Evolutionary conservation across 2,797 vertebrate species (phyloP).

Genomic region (Phrynocephalus vlangalii): DNA sequence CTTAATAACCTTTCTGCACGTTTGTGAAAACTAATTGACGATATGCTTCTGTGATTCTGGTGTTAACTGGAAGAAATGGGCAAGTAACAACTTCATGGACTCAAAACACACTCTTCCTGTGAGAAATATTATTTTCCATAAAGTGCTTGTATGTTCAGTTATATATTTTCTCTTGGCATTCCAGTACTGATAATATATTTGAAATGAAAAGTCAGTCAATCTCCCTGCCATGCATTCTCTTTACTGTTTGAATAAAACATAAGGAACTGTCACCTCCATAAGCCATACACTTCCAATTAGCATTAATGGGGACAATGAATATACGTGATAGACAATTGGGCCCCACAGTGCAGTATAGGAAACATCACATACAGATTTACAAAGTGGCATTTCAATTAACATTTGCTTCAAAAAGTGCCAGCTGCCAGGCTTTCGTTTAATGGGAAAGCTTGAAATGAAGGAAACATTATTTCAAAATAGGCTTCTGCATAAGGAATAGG

Average conservation of each 20-base stretch:
- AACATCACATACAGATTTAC: slow-evolving; percentile 15
- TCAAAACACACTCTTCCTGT: not conserved
- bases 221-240: not conserved
- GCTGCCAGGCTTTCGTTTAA: slow-evolving; percentile 42
- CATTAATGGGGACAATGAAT: slow-evolving; percentile 26
- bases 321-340: slow-evolving; percentile 37
- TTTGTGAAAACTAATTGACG: not conserved
- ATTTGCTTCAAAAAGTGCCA: slow-evolving; percentile 41
- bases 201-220: slow-evolving; percentile 35
- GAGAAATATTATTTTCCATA: not conserved
- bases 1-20: not conserved
- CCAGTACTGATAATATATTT: slow-evolving; percentile 37
- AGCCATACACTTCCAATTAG: slow-evolving; percentile 37
- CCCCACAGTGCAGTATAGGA: not conserved
- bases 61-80: slow-evolving; percentile 11
- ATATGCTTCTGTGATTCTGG: not conserved
- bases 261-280: slow-evolving; percentile 28
- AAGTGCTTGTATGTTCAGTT: slow-evolving; percentile 31
- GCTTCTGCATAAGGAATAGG: slow-evolving; percentile 39
- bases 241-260: slow-evolving; percentile 17
- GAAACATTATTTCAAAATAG: slow-evolving; percentile 51
- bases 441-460: slow-evolving; percentile 44
- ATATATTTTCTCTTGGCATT: slow-evolving; percentile 31
- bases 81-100: slow-evolving; percentile 7
- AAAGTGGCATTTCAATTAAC: slow-evolving; percentile 44